Evolutionary conservation across 2,113 vertebrate species (phyloP), one percentile per base, ranked within the genome.

Genomic region (Phylloscopus trochiloides): DNA sequence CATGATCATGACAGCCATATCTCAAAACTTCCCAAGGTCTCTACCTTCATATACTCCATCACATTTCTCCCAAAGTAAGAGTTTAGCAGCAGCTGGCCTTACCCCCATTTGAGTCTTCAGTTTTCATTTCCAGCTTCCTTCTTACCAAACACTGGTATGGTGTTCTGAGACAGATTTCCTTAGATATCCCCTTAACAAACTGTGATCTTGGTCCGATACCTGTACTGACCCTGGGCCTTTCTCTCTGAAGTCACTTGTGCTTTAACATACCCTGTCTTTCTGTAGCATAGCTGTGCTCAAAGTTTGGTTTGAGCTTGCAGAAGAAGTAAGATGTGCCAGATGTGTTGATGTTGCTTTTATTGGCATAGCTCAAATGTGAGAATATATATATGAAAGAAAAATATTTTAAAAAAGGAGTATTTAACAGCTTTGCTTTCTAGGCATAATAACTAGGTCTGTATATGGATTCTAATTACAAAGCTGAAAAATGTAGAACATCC

Each of bases 401-500:
- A 86, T 78, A 55, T 75, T 95, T 71, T n/a, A 31, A 74, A 63
- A 74, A 45, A 57, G 32, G 17, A 95, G 29, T 63, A 65, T 66
- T 87, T 59, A 78, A 65, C 47, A 85, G 42, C 57, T 78, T 85
- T 71, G 28, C 29, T 38, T 66, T 88, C 58, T 86, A 68, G 65
- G 48, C 21, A 19, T 84, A 63, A 52, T 66, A 57, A 62, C 73
- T 78, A 58, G 18, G n/a, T 80, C 38, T 88, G 29, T 77, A 7
- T 86, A 63, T 70, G 66, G 65, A 91, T 92, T 94, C 94, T 89
- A 90, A 79, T 93, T 88, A 52, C 19, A 54, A 86, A 74, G 24
- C 24, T 65, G 36, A 77, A 95, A 92, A 92, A 70, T 36, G 14
- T 28, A 63, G 62, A 62, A 67, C 67, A 72, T 61, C 38, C 28